Conservation (phyloP, 2,797 vertebrate species). For the Nyctalus aviator region DNA sequence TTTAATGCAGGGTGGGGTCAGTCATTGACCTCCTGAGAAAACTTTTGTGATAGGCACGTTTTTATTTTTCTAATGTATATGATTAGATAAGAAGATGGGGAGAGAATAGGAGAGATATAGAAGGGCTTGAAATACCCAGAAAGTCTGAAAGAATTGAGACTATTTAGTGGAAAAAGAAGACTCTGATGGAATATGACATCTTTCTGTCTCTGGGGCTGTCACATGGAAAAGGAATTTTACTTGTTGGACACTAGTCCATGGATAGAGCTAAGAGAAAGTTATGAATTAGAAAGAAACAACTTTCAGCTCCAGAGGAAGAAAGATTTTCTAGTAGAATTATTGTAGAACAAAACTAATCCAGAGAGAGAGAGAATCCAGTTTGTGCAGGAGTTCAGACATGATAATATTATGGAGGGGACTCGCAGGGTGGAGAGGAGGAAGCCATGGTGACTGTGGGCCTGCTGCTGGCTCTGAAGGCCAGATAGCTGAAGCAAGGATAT, state of each 20-base stretch:
- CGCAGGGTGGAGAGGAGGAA: not conserved
- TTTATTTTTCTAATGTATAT: not conserved
- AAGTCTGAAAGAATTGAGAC: not conserved
- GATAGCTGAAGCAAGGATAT: not conserved
- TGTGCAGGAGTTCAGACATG: not conserved
- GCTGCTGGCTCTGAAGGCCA: not conserved
- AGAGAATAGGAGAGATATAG: not conserved
- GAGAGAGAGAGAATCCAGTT: not conserved
- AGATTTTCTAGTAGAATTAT: not conserved
- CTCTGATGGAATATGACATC: not conserved
- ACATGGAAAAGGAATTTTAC: not conserved
- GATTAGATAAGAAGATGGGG: not conserved
- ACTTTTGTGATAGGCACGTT: not conserved
- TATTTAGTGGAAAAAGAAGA: not conserved
- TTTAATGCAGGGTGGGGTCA: not conserved
- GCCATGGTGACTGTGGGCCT: not conserved
- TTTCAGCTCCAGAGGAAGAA: not conserved
- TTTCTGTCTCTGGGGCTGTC: not conserved
- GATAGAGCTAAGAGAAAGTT: conserved; percentile 1
- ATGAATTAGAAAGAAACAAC: not conserved
- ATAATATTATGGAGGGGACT: not conserved
- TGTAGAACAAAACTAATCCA: not conserved
- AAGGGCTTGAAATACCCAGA: not conserved
- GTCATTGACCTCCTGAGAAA: not conserved
- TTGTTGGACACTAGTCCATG: not conserved